Conservation (phyloP, 1,140 invertebrate species). For the Pararge aegeria region DNA sequence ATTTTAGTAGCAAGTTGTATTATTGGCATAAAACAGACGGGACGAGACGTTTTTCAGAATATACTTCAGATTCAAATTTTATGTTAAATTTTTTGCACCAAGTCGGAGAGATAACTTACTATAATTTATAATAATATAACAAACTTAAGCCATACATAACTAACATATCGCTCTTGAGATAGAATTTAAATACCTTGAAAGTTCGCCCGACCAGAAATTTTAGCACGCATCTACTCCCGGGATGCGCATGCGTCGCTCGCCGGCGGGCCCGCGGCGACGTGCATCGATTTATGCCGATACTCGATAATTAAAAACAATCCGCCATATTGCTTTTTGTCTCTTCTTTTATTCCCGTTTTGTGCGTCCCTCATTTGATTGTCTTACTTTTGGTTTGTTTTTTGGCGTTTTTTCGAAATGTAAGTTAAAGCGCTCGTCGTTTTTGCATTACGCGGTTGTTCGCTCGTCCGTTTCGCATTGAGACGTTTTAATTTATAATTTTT, state of each 20-base stretch:
- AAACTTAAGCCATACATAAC: too few relatives aligned
- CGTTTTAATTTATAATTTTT: conserved; percentile 74
- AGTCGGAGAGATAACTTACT: too few relatives aligned
- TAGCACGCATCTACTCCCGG: conserved; percentile 36
- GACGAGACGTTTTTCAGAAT: too few relatives aligned
- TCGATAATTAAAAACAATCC: conserved; percentile 80
- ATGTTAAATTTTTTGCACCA: too few relatives aligned
- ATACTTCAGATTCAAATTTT: too few relatives aligned
- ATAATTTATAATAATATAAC: too few relatives aligned
- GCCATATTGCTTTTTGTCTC: conserved; percentile 74
- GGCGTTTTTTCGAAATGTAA: conserved; percentile 50
- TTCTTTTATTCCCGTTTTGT: conserved; percentile 72
- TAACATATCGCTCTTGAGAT: too few relatives aligned
- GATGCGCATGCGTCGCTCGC: conserved; percentile 37
- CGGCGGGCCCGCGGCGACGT: conserved; percentile 66
- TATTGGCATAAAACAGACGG: too few relatives aligned
- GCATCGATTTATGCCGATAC: conserved; percentile 77
- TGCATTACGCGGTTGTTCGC: conserved; percentile 60
- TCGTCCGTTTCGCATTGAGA: conserved; percentile 61
- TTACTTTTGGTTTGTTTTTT: conserved; percentile 57
- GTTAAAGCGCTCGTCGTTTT: conserved; percentile 53
- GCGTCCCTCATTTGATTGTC: conserved; percentile 77
- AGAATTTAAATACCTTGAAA: too few relatives aligned
- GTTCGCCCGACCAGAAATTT: too few relatives aligned
- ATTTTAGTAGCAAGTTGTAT: too few relatives aligned